Evolutionary conservation across 2,888 invertebrate genomes (phyloP).

Genomic region (Notodromas monacha): DNA sequence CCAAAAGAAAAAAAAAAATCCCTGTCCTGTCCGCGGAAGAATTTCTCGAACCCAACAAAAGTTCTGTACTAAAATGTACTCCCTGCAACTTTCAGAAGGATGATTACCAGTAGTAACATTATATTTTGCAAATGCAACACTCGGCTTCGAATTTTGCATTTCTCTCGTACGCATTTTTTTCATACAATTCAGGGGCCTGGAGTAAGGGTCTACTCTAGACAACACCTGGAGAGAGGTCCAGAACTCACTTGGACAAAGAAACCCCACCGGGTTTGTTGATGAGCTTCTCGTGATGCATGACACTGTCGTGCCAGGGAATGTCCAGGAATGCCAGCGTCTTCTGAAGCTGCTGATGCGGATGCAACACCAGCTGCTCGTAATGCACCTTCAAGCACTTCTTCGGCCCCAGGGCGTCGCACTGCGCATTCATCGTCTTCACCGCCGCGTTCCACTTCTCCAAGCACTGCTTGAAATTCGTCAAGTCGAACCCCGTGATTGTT

Average conservation of each 20-base stretch:
- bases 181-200: not conserved
- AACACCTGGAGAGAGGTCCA: too few species aligned
- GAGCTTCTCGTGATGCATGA: slow-evolving; percentile 84
- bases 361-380: slow-evolving; percentile 85
- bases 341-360: slow-evolving; percentile 59
- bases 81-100: too few species aligned
- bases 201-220: too few species aligned
- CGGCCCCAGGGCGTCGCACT: slow-evolving; percentile 39
- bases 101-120: too few species aligned
- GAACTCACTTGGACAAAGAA: slow-evolving; percentile 75
- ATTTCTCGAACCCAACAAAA: too few species aligned
- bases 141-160: too few species aligned
- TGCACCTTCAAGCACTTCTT: slow-evolving; percentile 51
- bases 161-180: too few species aligned
- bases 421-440: slow-evolving; percentile 68
- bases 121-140: too few species aligned
- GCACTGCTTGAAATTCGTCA: slow-evolving; percentile 70
- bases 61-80: too few species aligned
- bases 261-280: slow-evolving; percentile 85
- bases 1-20: too few species aligned
- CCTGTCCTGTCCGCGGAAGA: too few species aligned
- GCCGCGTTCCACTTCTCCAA: slow-evolving; percentile 87
- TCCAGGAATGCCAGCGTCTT: slow-evolving; percentile 57
- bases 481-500: slow-evolving; percentile 69
- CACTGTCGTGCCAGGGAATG: slow-evolving; percentile 75